Evolutionary conservation across 2,888 invertebrate genomes (phyloP).

Genomic region (Chymomyza fuscimana): DNA sequence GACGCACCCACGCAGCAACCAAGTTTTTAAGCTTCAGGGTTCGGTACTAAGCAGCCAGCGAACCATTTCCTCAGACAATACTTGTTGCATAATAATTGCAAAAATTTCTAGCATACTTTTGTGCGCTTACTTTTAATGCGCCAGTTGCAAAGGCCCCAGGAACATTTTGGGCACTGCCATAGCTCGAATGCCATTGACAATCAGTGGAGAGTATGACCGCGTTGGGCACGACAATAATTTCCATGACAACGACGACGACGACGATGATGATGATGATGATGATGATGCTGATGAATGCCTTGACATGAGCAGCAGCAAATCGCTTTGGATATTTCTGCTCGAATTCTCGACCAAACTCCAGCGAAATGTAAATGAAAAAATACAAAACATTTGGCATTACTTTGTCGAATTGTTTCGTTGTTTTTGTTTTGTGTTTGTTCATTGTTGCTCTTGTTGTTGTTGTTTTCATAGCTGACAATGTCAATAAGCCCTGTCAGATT

Average conservation of each 20-base stretch:
- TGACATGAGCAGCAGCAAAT: not conserved
- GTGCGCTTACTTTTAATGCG: not conserved
- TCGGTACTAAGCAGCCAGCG: slow-evolving; percentile 10
- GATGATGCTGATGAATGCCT: not conserved
- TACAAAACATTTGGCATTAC: not conserved
- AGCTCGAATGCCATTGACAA: slow-evolving; percentile 1
- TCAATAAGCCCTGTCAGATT: slow-evolving; percentile 1
- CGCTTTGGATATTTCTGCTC: not conserved
- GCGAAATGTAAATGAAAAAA: not conserved
- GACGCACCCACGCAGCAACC: slow-evolving; percentile 8
- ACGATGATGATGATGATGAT: not conserved
- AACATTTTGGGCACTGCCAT: not conserved
- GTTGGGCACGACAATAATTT: not conserved
- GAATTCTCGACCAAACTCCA: not conserved
- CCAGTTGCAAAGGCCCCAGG: not conserved
- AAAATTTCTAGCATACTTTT: slow-evolving; percentile 24
- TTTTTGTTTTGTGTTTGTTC: not conserved
- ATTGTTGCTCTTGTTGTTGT: not conserved
- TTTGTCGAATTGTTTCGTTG: not conserved
- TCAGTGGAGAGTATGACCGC: not conserved
- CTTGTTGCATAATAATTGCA: slow-evolving; percentile 66
- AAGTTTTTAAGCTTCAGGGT: not conserved
- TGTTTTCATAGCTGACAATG: not conserved
- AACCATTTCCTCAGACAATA: slow-evolving; percentile 43
- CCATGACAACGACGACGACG: not conserved